Evolutionary conservation across 2,888 invertebrate genomes (phyloP).

Genomic region (Tortrix viridana): DNA sequence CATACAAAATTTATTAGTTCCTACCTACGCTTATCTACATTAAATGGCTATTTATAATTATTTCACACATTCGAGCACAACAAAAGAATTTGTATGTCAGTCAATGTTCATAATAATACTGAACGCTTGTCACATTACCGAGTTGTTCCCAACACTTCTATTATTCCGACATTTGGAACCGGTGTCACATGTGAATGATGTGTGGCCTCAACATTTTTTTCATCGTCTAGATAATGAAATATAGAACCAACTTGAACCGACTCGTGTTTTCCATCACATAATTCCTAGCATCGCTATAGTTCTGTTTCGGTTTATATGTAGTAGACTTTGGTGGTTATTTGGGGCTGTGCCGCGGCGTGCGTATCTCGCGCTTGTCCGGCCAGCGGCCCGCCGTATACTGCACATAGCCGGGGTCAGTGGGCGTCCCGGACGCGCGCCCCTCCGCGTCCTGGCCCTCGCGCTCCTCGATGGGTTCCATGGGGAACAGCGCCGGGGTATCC

Average conservation of each 20-base stretch:
- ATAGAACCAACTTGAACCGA: not conserved
- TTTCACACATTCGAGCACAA: slow-evolving; percentile 52
- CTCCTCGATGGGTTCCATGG: slow-evolving; percentile 82
- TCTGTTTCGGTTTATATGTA: not conserved
- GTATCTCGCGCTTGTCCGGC: slow-evolving; percentile 81
- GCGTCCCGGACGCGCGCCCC: slow-evolving; percentile 84
- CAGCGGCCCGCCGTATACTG: slow-evolving; percentile 89
- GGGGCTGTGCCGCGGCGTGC: slow-evolving; percentile 85
- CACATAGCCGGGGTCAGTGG: slow-evolving; percentile 89
- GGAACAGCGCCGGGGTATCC: slow-evolving; percentile 75
- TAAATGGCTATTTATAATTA: slow-evolving; percentile 46
- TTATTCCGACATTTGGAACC: slow-evolving; percentile 23
- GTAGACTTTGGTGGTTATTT: slow-evolving; percentile 52
- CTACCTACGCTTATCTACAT: slow-evolving; percentile 36
- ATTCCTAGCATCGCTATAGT: slow-evolving; percentile 19
- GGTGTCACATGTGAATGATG: slow-evolving; percentile 1
- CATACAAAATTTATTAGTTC: slow-evolving; percentile 37
- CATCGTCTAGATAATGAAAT: not conserved
- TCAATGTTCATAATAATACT: slow-evolving; percentile 42
- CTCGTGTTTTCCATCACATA: not conserved
- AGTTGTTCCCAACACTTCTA: slow-evolving; percentile 16
- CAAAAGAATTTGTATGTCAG: slow-evolving; percentile 53
- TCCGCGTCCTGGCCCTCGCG: slow-evolving; percentile 63
- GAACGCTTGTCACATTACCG: slow-evolving; percentile 29
- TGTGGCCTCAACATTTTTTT: not conserved